These are phyloP conservation scores for Clarias platycephalus DNA, from an alignment of 2,797 vertebrate species.

Conservation along the genomic window DNA sequence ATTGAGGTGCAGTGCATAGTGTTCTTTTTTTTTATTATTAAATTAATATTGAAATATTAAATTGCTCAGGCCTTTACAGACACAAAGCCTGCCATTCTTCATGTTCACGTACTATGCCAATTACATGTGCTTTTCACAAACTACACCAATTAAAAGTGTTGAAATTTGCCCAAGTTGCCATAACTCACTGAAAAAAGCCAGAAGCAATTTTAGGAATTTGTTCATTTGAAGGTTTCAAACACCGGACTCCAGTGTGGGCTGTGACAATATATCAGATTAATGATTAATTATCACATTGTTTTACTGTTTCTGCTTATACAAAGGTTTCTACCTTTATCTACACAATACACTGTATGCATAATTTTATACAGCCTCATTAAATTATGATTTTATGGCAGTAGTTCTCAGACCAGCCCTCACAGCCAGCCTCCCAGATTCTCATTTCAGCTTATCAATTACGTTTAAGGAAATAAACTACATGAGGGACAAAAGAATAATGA, in stretches of 20 bases:
- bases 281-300: neutral
- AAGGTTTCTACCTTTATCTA: neutral
- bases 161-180: neutral
- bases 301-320: neutral
- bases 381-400: neutral
- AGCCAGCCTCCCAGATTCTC: neutral
- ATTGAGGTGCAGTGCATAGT: constrained; percentile 20
- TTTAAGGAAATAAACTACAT: neutral
- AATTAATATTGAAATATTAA: neutral
- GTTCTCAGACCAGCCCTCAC: neutral
- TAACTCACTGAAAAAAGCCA: neutral
- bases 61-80: neutral
- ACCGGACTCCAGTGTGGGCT: neutral
- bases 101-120: neutral
- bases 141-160: neutral
- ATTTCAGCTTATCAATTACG: neutral
- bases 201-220: neutral
- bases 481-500: neutral
- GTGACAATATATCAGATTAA: constrained; percentile 5
- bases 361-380: neutral
- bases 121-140: neutral
- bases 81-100: neutral
- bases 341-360: neutral
- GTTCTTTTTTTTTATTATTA: neutral
- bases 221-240: constrained; percentile 19